These are phyloP conservation scores for Laticauda laticaudata DNA, from an alignment of 2,113 vertebrate species.

Conservation along the genomic window DNA sequence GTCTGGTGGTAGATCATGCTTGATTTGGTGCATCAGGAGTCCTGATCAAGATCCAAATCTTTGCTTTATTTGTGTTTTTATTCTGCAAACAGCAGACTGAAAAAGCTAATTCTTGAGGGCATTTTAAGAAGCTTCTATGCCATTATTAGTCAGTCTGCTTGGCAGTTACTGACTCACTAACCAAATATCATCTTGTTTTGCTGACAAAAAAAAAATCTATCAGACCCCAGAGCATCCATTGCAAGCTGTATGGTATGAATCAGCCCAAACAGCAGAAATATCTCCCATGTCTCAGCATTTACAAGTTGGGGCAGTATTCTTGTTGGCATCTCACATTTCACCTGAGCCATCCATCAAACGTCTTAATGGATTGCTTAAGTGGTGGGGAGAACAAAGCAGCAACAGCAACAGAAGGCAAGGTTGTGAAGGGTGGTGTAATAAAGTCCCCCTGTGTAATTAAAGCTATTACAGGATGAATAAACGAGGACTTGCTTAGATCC, in stretches of 20 bases:
- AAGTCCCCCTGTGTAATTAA: background rate
- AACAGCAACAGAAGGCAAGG: no score
- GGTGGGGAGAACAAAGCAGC: background rate
- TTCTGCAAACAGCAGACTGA: slow-evolving; percentile 31
- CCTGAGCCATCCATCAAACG: background rate
- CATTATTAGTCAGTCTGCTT: background rate
- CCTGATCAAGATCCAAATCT: slow-evolving; percentile 26
- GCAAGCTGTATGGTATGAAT: slow-evolving; percentile 19
- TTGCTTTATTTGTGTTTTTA: background rate
- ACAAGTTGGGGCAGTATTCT: background rate
- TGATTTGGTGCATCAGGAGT: background rate
- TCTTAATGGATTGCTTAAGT: background rate
- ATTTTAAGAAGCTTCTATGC: slow-evolving; percentile 18
- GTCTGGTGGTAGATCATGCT: background rate
- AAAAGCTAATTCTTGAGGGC: slow-evolving; percentile 33
- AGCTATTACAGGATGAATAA: background rate
- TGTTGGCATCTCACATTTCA: background rate
- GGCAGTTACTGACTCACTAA: slow-evolving; percentile 24
- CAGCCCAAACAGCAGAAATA: background rate
- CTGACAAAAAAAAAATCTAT: background rate
- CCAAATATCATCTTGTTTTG: background rate
- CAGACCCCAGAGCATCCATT: slow-evolving; percentile 7
- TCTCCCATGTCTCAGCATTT: background rate
- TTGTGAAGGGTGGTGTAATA: background rate
- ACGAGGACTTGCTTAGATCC: background rate